Percentiles rank a stretch among this genome's conserved stretches.
phyloP scores from a whole-genome alignment of 2,888 invertebrate genomes.

The Siphlonurus alternatus region DNA sequence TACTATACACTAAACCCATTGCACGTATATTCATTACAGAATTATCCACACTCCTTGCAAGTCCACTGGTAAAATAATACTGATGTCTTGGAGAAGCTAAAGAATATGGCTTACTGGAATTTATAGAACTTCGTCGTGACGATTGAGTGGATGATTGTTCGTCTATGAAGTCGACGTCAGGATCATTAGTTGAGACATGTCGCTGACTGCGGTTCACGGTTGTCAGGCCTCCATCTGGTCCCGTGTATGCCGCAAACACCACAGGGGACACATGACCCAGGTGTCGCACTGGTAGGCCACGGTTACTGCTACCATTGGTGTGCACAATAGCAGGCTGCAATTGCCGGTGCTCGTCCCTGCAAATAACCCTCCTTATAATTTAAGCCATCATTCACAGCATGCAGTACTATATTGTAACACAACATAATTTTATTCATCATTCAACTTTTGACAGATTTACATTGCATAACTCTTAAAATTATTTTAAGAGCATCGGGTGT shows the following conservation, averaged over 20 bases:
- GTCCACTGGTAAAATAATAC: background rate
- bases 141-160: slow-evolving; percentile 19
- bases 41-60: slow-evolving; percentile 18
- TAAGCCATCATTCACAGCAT: background rate
- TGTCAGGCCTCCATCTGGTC: slow-evolving; percentile 65
- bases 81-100: background rate
- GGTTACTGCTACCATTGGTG: slow-evolving; percentile 41
- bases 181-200: slow-evolving; percentile 45
- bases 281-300: slow-evolving; percentile 48
- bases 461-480: too few relatives aligned
- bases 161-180: slow-evolving; percentile 57
- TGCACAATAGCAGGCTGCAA: slow-evolving; percentile 43
- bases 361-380: slow-evolving; percentile 10
- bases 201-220: slow-evolving; percentile 48
- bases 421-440: too few relatives aligned
- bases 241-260: slow-evolving; percentile 56
- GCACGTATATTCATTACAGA: slow-evolving; percentile 24
- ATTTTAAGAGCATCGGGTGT: too few relatives aligned
- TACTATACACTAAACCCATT: slow-evolving; percentile 20
- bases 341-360: slow-evolving; percentile 24
- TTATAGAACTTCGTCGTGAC: background rate
- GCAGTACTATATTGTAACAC: background rate
- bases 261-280: slow-evolving; percentile 30
- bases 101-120: background rate
- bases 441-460: too few relatives aligned